phyloP scores from a whole-genome alignment of 1,140 invertebrate genomes.

The Drosophila santomea region DNA sequence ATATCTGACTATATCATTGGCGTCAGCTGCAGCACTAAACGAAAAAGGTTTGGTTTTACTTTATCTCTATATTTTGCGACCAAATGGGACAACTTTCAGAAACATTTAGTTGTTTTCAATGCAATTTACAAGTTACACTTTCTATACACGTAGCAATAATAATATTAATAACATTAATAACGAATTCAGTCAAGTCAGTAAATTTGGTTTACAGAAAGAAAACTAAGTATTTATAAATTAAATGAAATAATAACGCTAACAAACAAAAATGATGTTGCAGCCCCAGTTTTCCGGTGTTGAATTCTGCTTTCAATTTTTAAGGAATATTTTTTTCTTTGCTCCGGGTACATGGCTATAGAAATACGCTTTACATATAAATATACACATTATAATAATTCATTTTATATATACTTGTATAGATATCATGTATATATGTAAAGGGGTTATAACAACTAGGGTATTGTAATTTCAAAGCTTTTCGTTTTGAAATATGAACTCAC shows the following conservation, averaged over 20 bases:
- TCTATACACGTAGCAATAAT: conserved; percentile 70
- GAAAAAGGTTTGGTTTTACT: conserved; percentile 47
- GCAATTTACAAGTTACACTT: conserved; percentile 76
- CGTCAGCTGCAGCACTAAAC: conserved; percentile 36
- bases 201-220: conserved; percentile 81
- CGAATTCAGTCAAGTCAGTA: conserved; percentile 81
- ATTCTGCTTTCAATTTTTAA: conserved; percentile 52
- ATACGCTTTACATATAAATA: conserved; percentile 71
- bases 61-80: conserved; percentile 49
- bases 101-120: conserved; percentile 48
- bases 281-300: conserved; percentile 36
- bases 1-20: conserved; percentile 44
- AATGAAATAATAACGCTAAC: conserved; percentile 49
- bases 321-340: conserved; percentile 61
- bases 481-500: conserved; percentile 79
- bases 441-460: conserved; percentile 69
- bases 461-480: conserved; percentile 76
- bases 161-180: conserved; percentile 80
- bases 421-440: conserved; percentile 56
- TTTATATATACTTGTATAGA: conserved; percentile 29
- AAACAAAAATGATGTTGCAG: conserved; percentile 59
- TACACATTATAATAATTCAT: conserved; percentile 51
- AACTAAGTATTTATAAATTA: conserved; percentile 57
- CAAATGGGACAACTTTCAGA: conserved; percentile 51
- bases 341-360: conserved; percentile 47